Base-by-base conservation (phyloP, 2,113 vertebrate species). In the Actenoides lindsayi region DNA sequence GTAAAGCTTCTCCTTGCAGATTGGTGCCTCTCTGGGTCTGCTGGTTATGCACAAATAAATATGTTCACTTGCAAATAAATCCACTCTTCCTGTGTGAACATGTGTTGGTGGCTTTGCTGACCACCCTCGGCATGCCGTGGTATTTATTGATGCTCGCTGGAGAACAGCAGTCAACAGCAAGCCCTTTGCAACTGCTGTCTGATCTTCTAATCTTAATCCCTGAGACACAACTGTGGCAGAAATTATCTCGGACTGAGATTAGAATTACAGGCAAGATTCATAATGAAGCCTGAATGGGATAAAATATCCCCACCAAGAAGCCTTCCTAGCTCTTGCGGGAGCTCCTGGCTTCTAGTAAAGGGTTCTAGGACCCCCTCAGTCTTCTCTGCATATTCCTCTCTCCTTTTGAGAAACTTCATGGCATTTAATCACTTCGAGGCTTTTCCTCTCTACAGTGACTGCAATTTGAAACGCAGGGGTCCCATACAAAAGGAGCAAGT, bases 401-500 rank as follows among this genome's bases (percentile, higher is more conserved):
- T 92, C 57, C 69, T 96, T 97, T 95, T 95, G 85, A 97, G 95
- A 95, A 95, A 73, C 89, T 95, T 95, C 74, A 67, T 91, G 96
- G 94, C 91, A 50, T 97, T 97, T 97, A 97, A 96, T 97, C 90
- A 78, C 88, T 94, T 91, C 3, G 90, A 92, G 81, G 81, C 85
- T 92, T 95, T 97, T 89, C 92, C 82, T 93, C 81, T 96, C 89
- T 33, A 28, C 87, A n/a, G 94, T 51, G 82, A 56, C 90, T 97
- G 96, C 93, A 98, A 92, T 98, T 97, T 95, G 97, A 98, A 97
- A 97, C 86, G 94, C 94, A 74, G 94, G 86, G 93, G 93, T 94
- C 96, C 94, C 86, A 85, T 98, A 98, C 95, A 98, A 98, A 98
- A 97, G 90, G 48, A 63, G 78, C 81, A 31, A 87, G 93, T 48